These are phyloP conservation scores for Xyrichtys novacula DNA, from an alignment of 2,797 vertebrate genomes.

Conservation along the genomic window DNA sequence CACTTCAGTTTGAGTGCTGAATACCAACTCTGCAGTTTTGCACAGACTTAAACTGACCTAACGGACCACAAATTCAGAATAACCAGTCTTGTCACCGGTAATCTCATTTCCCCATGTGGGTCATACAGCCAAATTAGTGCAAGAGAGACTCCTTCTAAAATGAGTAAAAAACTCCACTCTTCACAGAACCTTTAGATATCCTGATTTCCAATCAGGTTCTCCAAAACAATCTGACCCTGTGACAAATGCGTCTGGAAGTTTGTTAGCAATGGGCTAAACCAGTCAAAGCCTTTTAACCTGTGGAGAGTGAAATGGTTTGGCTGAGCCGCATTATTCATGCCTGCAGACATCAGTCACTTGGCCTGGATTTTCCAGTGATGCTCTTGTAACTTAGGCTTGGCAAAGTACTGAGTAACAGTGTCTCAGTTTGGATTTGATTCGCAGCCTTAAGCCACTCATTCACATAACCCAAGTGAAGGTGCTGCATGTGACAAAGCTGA, in stretches of 20 bases:
- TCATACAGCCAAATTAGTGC: too few species aligned
- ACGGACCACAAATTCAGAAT: too few species aligned
- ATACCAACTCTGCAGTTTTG: too few species aligned
- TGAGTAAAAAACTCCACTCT: too few species aligned
- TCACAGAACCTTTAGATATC: too few species aligned
- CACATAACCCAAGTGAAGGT: conserved; percentile 14
- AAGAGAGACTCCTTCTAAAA: too few species aligned
- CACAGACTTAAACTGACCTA: too few species aligned
- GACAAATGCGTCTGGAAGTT: background rate
- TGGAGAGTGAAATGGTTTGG: background rate
- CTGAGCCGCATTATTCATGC: conserved; percentile 16
- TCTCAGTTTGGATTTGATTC: conserved; percentile 34
- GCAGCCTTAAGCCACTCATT: conserved; percentile 19
- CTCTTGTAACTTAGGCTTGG: background rate
- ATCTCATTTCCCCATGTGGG: too few species aligned
- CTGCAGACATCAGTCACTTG: conserved; percentile 8
- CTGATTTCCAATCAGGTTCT: background rate
- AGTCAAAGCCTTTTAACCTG: conserved; percentile 6
- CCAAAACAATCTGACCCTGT: background rate
- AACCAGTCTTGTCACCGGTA: too few species aligned
- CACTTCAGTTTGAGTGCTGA: too few species aligned
- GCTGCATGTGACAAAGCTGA: background rate
- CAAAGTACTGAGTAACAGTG: conserved; percentile 7
- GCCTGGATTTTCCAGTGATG: conserved; percentile 12
- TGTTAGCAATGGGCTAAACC: conserved; percentile 1